Percentiles rank a stretch among this genome's conserved stretches.
Evolutionary conservation across 2,888 invertebrate genomes (phyloP).

Genomic region (Machimus rusticus): DNA sequence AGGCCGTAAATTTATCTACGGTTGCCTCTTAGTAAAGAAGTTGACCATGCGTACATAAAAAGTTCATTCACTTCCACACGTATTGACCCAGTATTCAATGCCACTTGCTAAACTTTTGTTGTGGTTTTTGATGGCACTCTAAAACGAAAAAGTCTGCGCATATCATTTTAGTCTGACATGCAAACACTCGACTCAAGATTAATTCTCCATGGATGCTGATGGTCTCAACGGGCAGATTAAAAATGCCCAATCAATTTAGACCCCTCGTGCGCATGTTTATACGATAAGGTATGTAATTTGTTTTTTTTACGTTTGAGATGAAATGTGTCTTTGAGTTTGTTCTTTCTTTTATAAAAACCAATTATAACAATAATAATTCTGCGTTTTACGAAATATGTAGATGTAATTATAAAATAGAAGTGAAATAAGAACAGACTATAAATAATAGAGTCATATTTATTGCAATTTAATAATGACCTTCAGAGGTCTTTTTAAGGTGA

Average conservation of each 20-base stretch:
- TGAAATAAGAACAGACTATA: background rate
- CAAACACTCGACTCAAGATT: background rate
- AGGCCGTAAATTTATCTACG: background rate
- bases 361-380: background rate
- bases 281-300: background rate
- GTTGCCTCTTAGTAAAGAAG: background rate
- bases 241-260: background rate
- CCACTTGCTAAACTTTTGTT: slow-evolving; percentile 14
- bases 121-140: background rate
- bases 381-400: background rate
- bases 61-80: slow-evolving; percentile 26
- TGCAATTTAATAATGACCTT: too few relatives aligned
- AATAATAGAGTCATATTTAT: too few relatives aligned
- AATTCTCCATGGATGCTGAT: background rate
- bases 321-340: background rate
- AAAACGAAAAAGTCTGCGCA: background rate
- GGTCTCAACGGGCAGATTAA: background rate
- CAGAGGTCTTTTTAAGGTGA: too few relatives aligned
- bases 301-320: background rate
- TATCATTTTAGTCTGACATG: background rate
- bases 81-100: slow-evolving; percentile 30
- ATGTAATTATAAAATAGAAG: too few relatives aligned
- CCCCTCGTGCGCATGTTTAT: background rate
- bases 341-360: background rate
- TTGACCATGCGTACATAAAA: background rate